Percentiles rank a stretch among this genome's conserved stretches.
phyloP scores from a whole-genome alignment of 1,140 invertebrate genomes.

The Amphibalanus amphitrite region DNA sequence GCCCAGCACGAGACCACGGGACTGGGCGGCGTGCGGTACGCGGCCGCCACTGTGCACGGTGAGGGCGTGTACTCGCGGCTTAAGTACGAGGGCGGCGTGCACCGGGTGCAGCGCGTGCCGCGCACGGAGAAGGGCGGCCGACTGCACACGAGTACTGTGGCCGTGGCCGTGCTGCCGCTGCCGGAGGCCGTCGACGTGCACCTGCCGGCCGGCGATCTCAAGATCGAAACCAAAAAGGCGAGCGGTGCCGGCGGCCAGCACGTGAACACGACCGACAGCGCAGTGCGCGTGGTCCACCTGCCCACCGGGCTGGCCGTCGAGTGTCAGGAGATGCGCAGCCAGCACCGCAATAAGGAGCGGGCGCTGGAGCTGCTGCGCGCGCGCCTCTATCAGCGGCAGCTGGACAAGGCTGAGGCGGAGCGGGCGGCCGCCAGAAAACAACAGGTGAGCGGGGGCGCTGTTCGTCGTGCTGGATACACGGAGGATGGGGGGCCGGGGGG shows the following conservation, averaged over 20 bases:
- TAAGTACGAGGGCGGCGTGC: constrained; percentile 76
- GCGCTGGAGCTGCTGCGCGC: constrained; percentile 59
- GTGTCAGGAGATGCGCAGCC: constrained; percentile 61
- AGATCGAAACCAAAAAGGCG: constrained; percentile 73
- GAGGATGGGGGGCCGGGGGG: too few relatives aligned
- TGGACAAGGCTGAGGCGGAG: constrained; percentile 35
- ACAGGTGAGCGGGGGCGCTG: constrained; percentile 24
- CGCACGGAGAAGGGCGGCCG: constrained; percentile 74
- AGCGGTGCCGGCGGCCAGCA: constrained; percentile 88
- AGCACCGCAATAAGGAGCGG: constrained; percentile 57
- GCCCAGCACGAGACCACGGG: constrained; percentile 42
- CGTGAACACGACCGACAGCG: constrained; percentile 89
- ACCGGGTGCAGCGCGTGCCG: constrained; percentile 88
- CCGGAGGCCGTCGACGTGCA: constrained; percentile 42
- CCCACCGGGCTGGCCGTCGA: constrained; percentile 59
- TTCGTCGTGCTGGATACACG: too few relatives aligned
- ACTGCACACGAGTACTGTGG: constrained; percentile 85
- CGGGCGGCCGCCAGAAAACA: constrained; percentile 29
- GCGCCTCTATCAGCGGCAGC: constrained; percentile 51
- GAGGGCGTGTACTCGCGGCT: constrained; percentile 29
- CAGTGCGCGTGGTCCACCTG: constrained; percentile 70
- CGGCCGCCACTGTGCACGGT: constrained; percentile 3
- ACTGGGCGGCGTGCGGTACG: constrained; percentile 28
- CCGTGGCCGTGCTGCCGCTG: constrained; percentile 70
- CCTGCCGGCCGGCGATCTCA: constrained; percentile 36